phyloP scores from a whole-genome alignment of 2,797 vertebrate species.

The Clarias pachynema region DNA sequence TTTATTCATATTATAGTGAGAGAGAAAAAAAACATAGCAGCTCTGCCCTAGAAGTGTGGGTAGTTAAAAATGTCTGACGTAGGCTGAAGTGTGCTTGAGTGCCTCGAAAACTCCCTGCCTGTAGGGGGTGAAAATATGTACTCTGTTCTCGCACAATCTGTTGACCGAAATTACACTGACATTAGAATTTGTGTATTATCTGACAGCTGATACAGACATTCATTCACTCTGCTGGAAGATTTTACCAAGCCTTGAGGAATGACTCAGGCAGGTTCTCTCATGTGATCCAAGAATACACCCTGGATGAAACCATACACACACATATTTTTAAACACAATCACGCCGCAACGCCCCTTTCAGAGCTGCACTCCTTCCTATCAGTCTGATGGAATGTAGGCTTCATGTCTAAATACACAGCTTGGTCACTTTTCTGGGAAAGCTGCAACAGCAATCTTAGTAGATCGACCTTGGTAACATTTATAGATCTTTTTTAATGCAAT shows the following conservation, averaged over 20 bases:
- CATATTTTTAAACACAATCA: not conserved
- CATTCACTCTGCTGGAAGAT: not conserved
- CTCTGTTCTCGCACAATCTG: not conserved
- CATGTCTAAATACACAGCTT: too few relatives aligned
- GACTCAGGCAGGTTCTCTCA: not conserved
- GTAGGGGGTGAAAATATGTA: conserved; percentile 7
- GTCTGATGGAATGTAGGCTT: too few relatives aligned
- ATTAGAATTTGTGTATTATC: not conserved
- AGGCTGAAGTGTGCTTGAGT: not conserved
- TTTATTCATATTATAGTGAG: not conserved
- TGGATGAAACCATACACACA: not conserved
- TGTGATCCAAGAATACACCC: not conserved
- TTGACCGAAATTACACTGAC: not conserved
- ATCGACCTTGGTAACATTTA: too few relatives aligned
- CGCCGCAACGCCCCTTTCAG: too few relatives aligned
- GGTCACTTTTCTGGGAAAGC: too few relatives aligned
- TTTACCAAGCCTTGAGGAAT: not conserved
- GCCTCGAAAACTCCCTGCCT: not conserved
- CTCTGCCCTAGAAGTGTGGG: conserved; percentile 21
- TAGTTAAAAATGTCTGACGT: conserved; percentile 19
- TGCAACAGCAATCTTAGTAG: too few relatives aligned
- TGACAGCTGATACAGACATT: not conserved
- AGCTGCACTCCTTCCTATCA: not conserved
- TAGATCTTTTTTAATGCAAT: too few relatives aligned
- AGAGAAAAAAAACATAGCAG: not conserved